phyloP scores from a whole-genome alignment of 2,888 invertebrate genomes.

The Colostygia pectinataria region DNA sequence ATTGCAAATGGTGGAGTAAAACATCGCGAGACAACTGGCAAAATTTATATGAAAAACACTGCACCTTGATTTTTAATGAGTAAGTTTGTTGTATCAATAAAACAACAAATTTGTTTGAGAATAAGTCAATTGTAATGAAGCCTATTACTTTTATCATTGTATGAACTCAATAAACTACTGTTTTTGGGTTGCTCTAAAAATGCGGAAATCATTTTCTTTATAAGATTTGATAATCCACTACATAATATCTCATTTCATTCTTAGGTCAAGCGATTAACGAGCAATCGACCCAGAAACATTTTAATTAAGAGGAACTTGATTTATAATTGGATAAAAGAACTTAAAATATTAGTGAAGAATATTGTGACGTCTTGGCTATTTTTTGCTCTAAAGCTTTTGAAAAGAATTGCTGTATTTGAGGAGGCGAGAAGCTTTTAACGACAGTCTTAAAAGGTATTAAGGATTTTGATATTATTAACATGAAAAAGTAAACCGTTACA shows the following conservation, averaged over 20 bases:
- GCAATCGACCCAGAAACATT: conserved; percentile 27
- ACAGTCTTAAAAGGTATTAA: too few species aligned
- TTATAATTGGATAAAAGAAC: conserved; percentile 8
- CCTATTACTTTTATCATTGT: too few species aligned
- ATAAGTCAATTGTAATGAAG: too few species aligned
- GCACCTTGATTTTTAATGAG: too few species aligned
- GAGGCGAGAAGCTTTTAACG: too few species aligned
- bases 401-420: not conserved
- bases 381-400: not conserved
- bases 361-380: not conserved
- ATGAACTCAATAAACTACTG: too few species aligned
- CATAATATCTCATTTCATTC: conserved; percentile 14
- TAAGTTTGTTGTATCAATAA: too few species aligned
- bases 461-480: too few species aligned
- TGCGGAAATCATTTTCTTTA: conserved; percentile 12
- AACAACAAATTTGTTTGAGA: too few species aligned
- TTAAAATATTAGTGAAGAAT: conserved; percentile 13
- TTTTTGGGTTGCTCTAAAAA: not conserved
- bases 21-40: too few species aligned
- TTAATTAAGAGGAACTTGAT: conserved; percentile 21
- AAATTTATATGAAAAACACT: too few species aligned
- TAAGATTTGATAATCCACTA: conserved; percentile 9
- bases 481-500: not conserved
- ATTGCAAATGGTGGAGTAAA: too few species aligned
- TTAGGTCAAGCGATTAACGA: conserved; percentile 20